These are phyloP conservation scores for Dicyrtoma fusca DNA, from an alignment of 2,888 invertebrate genomes.

Conservation along the genomic window DNA sequence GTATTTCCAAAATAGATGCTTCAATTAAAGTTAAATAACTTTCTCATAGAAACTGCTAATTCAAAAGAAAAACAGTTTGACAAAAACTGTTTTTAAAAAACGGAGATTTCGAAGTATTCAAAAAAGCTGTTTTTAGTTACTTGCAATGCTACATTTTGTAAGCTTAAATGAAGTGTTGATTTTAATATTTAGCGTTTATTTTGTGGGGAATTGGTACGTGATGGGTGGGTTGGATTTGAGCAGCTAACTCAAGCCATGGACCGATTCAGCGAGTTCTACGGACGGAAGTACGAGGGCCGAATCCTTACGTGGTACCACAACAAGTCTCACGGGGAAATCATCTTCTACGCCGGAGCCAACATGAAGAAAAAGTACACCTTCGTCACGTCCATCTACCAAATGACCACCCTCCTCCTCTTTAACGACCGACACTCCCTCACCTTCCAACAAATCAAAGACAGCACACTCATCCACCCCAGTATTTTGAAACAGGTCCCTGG, in stretches of 20 bases:
- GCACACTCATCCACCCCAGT: background rate
- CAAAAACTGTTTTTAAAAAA: no score
- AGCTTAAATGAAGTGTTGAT: no score
- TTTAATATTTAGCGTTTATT: background rate
- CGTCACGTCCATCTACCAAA: slow-evolving; percentile 13
- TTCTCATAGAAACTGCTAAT: no score
- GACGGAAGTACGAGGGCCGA: background rate
- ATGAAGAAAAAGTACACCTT: slow-evolving; percentile 25
- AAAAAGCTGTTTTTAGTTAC: no score
- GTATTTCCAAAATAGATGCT: no score
- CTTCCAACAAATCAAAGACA: slow-evolving; percentile 16
- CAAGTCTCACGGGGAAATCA: slow-evolving; percentile 18
- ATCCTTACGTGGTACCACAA: slow-evolving; percentile 19
- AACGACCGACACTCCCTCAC: slow-evolving; percentile 4
- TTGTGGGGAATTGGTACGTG: no score
- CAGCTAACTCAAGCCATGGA: slow-evolving; percentile 5
- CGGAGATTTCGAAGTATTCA: no score
- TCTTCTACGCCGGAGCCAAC: slow-evolving; percentile 7
- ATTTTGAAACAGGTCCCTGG: slow-evolving; percentile 10
- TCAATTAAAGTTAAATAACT: no score
- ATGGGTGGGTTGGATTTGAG: background rate
- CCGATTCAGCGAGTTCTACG: slow-evolving; percentile 9
- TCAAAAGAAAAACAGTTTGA: no score
- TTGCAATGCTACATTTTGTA: no score
- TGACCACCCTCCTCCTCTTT: slow-evolving; percentile 10